Evolutionary conservation across 2,797 vertebrate genomes (phyloP).

Genomic region (Lacerta agilis): DNA sequence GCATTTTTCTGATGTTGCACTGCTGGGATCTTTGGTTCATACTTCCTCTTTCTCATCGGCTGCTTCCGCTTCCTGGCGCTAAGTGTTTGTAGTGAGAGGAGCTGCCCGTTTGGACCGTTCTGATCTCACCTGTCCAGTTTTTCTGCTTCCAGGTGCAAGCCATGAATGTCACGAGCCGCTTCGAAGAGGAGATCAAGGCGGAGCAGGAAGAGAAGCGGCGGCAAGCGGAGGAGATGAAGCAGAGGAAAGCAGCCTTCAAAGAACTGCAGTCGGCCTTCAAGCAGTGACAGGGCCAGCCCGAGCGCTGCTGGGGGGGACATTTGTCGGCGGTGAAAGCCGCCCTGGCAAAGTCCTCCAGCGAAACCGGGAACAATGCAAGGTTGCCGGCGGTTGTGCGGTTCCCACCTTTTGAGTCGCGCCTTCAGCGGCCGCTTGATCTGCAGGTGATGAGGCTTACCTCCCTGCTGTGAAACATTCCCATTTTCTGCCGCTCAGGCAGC

Average conservation of each 20-base stretch:
- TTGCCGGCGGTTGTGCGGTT: background rate
- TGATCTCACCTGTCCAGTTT: no score
- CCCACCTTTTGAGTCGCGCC: background rate
- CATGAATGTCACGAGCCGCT: conserved; percentile 87
- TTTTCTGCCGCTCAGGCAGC: background rate
- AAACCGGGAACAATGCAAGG: background rate
- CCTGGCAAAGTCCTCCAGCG: background rate
- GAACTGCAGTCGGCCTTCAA: conserved; percentile 91
- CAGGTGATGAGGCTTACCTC: no score
- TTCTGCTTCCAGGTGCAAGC: conserved; percentile 83
- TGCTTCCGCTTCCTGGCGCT: background rate
- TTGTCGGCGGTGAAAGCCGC: background rate
- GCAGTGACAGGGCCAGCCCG: conserved; percentile 49
- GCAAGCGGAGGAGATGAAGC: conserved; percentile 90
- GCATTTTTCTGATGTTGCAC: no score
- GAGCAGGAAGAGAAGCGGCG: conserved; percentile 94
- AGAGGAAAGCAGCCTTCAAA: conserved; percentile 91
- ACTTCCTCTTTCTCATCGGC: background rate
- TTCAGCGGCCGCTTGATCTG: background rate
- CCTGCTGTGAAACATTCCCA: rapidly evolving
- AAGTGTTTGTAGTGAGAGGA: no score
- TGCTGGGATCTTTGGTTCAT: no score
- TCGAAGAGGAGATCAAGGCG: conserved; percentile 92
- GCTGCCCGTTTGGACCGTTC: background rate
- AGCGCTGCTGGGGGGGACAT: conserved; percentile 1